Evolutionary conservation across 2,888 invertebrate species (phyloP).

Genomic region (Caradrina kadenii): DNA sequence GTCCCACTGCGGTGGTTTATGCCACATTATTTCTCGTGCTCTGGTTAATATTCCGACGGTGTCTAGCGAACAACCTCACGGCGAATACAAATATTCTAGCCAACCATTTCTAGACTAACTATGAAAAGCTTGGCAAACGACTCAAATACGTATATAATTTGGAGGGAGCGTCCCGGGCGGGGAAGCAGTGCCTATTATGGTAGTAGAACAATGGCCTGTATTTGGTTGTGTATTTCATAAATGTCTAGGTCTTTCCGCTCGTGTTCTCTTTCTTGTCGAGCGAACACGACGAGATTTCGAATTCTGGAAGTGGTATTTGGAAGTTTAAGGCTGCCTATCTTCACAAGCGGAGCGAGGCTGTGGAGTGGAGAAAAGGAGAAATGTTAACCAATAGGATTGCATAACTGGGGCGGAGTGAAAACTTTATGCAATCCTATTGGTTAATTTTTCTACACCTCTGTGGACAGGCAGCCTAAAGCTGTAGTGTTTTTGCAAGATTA

Average conservation of each 20-base stretch:
- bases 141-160: slow-evolving; percentile 50
- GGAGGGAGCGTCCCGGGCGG: slow-evolving; percentile 8
- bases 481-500: neutral
- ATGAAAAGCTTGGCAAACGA: slow-evolving; percentile 81
- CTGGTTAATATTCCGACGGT: slow-evolving; percentile 84
- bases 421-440: too few relatives aligned
- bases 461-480: too few relatives aligned
- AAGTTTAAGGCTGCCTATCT: neutral
- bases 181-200: slow-evolving; percentile 30
- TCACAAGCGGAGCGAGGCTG: too few relatives aligned
- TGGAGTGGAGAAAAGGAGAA: too few relatives aligned
- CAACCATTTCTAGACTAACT: slow-evolving; percentile 67
- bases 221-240: slow-evolving; percentile 19
- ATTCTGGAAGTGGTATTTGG: neutral
- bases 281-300: neutral
- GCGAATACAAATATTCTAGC: slow-evolving; percentile 84
- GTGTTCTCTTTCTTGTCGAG: slow-evolving; percentile 8
- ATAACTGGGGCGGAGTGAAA: too few relatives aligned
- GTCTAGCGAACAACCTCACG: slow-evolving; percentile 75
- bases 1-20: slow-evolving; percentile 84
- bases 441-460: too few relatives aligned
- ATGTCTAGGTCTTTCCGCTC: slow-evolving; percentile 24
- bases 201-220: slow-evolving; percentile 24
- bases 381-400: too few relatives aligned
- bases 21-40: slow-evolving; percentile 84